Evolutionary conservation across 2,797 vertebrate species (phyloP).

Genomic region (Balearica regulorum): DNA sequence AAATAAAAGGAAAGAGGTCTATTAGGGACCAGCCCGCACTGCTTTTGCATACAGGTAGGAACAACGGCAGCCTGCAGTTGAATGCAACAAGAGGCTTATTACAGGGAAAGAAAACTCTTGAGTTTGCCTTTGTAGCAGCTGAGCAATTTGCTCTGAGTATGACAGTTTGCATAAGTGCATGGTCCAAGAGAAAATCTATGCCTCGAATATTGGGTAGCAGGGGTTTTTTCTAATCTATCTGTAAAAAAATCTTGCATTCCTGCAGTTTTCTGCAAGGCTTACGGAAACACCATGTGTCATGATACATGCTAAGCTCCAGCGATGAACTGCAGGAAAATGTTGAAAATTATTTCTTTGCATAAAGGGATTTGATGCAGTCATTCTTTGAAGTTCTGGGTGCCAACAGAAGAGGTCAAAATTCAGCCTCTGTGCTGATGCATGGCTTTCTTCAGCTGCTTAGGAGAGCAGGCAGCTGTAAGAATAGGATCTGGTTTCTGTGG

Average conservation of each 20-base stretch:
- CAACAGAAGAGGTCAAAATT: neutral
- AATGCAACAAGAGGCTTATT: neutral
- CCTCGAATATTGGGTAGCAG: neutral
- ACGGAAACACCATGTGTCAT: neutral
- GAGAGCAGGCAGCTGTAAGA: neutral
- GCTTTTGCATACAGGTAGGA: neutral
- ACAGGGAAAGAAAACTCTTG: neutral
- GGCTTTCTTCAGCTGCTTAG: neutral
- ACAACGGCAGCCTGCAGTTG: neutral
- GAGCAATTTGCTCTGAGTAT: neutral
- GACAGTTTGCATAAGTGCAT: neutral
- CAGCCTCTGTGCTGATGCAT: neutral
- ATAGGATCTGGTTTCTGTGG: conserved; percentile 24
- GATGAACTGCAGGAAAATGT: neutral
- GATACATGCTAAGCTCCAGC: neutral
- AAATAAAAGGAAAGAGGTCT: neutral
- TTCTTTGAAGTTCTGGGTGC: neutral
- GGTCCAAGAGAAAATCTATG: neutral
- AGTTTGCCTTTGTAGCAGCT: neutral
- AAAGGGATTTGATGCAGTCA: neutral
- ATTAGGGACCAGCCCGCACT: neutral
- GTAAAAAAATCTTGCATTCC: neutral
- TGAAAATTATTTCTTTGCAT: neutral
- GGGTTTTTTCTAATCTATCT: neutral
- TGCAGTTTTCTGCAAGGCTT: neutral